Base-by-base conservation (phyloP, 23 tunicate species). In the Trididemnum clinides region DNA sequence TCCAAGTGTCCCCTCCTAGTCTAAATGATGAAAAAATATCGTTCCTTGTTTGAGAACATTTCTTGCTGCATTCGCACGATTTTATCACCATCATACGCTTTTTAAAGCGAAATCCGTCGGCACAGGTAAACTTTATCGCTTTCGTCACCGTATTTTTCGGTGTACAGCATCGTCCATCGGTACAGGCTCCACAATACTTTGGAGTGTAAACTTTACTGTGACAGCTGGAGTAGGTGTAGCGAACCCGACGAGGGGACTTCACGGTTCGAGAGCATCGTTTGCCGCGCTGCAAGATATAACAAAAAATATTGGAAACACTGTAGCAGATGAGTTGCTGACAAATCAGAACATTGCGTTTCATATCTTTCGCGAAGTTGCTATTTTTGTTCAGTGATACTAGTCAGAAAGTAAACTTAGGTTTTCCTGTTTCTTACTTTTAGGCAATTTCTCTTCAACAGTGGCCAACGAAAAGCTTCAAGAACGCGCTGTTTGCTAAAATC, bases 81-180 rank as follows among this genome's bases (percentile, higher is more conserved):
- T 92, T 92, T 3, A 92, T 84, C 63, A 83, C 81, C 92, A 88
- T 88, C 92, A 92, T 84, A 15, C 88, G 63, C 87, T 88, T 88
- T 37, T 92, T 92, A 66, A 92, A 92, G 22, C 63, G 64, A 59
- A 78, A 83, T 33, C 97, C 97, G 57, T 84, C 88, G 30, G 77
- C 87, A 70, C 97, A 92, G 33, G 82, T 71, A 72, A 92, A 92
- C 36, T 81, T 64, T 29, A 88, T 72, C 0, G 92, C 39, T 3
- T 76, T 54, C 29, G 97, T 92, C 22, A 54, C 70, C 50, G 97
- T 92, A 30, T 81, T 72, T 35, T 79, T 84, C 0, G 97, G 97
- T 0, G 88, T 50, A 34, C 97, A 92, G 73, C 96, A 91, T 62
- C 96, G 33, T 27, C 87, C 90, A 58, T 91, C 96, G 12, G 72